These are phyloP conservation scores for Oceanites oceanicus DNA, from an alignment of 2,113 vertebrate species.

Conservation along the genomic window DNA sequence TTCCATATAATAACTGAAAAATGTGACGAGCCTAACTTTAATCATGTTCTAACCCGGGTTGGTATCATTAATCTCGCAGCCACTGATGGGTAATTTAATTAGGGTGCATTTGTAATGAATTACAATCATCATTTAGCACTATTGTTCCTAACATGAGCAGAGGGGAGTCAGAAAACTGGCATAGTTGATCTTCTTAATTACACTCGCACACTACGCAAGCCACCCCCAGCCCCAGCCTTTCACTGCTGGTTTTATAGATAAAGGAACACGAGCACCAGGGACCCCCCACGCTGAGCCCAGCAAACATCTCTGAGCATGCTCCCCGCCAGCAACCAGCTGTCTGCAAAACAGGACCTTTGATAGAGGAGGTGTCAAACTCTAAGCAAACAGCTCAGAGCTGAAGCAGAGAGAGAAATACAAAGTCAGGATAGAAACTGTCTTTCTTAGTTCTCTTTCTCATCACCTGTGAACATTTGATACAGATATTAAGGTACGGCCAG, in stretches of 20 bases:
- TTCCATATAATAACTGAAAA: constrained; percentile 33
- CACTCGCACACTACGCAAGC: not conserved
- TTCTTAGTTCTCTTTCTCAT: not conserved
- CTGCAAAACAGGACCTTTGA: not conserved
- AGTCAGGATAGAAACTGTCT: not conserved
- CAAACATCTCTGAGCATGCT: not conserved
- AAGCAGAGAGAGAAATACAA: not conserved
- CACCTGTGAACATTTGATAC: not conserved
- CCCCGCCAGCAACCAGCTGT: not conserved
- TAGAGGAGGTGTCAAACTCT: not conserved
- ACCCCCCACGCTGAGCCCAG: accelerated
- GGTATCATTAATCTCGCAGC: constrained; percentile 69
- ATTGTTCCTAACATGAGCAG: constrained; percentile 23
- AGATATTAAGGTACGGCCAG: not conserved
- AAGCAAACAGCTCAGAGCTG: not conserved
- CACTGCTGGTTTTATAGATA: not conserved
- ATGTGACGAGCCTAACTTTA: constrained; percentile 51
- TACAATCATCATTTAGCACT: constrained; percentile 75
- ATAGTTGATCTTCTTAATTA: constrained; percentile 31
- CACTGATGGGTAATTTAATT: constrained; percentile 76
- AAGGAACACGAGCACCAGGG: not conserved
- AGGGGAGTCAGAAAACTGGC: constrained; percentile 50
- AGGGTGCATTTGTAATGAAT: constrained; percentile 72
- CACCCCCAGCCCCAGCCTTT: not conserved
- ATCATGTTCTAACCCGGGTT: constrained; percentile 43